Evolutionary conservation across 92 coral and sea anemone species (phyloP), one percentile per base, ranked within the genome.

Genomic region (Desmophyllum pertusum): DNA sequence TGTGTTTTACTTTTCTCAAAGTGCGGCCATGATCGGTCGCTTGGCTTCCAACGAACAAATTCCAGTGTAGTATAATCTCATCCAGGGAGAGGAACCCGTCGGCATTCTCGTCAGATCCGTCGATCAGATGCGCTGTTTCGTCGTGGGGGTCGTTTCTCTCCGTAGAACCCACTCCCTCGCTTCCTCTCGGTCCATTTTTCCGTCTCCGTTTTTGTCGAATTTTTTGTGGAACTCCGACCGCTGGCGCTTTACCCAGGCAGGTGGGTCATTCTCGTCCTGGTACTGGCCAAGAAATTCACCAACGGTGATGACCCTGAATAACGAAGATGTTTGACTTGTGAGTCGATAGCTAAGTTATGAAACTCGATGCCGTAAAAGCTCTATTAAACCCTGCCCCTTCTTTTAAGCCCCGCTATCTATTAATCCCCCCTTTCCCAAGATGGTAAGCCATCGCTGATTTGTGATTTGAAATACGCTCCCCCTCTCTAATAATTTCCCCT

Each of bases 21-120:
- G 99, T 97, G 70, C 91, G 93, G 19, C 99, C 99, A 43, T 97
- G 99, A 64, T 97, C 99, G 37, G 99, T 97, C 39, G 97, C 99
- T 78, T 85, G 90, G 67, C 99, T 97, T 8, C 99, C 99, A 1
- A 97, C 99, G 77, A 97, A 97, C 85, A 97, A 48, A 81, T 97
- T 95, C 85, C 94, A 97, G 88, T 97, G 99, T 0, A 97, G 83
- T 50, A 97, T 39, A 19, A 97, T 97, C 75, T 97, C 99, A 37
- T 97, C 98, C 19, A 94, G 79, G 23, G 98, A 94, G 37, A 97
- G 81, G 17, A 79, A 66, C 2, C 98, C 98, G 41, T 94, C 96
- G 1, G 99, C 99, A 52, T 97, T 90, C 77, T 97, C 99, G 61
- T 97, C 99, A 23, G 98, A 81, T 25, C 99, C 95, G 85, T 97